Percentiles rank a stretch among this genome's conserved stretches.
Conservation (phyloP, 2,797 vertebrate species). For the Lacerta agilis region DNA sequence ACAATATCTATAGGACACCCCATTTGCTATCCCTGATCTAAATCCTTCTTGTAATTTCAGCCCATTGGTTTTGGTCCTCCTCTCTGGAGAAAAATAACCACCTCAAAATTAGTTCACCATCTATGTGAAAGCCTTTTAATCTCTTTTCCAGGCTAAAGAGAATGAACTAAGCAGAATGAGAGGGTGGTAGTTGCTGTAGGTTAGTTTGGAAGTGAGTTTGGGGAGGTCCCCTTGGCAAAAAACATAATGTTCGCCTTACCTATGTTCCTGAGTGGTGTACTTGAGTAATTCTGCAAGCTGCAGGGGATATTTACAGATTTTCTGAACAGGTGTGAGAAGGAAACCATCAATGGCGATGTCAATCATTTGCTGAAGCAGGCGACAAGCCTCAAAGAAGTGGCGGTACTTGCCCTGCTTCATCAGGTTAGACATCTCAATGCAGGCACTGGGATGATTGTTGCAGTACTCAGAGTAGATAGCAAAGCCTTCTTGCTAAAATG, state of each 20-base stretch:
- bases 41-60: too few relatives aligned
- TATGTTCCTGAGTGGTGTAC: constrained; percentile 94
- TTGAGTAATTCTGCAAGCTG: constrained; percentile 98
- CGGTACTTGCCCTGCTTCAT: constrained; percentile 94
- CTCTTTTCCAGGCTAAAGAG: too few relatives aligned
- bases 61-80: too few relatives aligned
- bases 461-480: constrained; percentile 98
- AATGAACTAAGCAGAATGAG: not conserved
- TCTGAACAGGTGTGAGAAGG: constrained; percentile 96
- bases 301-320: constrained; percentile 98
- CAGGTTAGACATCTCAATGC: constrained; percentile 88
- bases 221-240: not conserved
- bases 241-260: constrained; percentile 74
- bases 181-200: not conserved
- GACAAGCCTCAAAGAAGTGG: constrained; percentile 97
- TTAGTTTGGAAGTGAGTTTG: not conserved
- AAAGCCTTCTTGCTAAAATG: constrained; percentile 90
- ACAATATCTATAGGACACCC: too few relatives aligned
- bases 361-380: constrained; percentile 98
- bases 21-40: too few relatives aligned
- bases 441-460: constrained; percentile 94
- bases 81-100: too few relatives aligned
- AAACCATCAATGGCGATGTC: constrained; percentile 97
- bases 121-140: too few relatives aligned
- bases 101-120: too few relatives aligned